Conservation (phyloP, 2,113 vertebrate genomes). For the Scomber japonicus region DNA sequence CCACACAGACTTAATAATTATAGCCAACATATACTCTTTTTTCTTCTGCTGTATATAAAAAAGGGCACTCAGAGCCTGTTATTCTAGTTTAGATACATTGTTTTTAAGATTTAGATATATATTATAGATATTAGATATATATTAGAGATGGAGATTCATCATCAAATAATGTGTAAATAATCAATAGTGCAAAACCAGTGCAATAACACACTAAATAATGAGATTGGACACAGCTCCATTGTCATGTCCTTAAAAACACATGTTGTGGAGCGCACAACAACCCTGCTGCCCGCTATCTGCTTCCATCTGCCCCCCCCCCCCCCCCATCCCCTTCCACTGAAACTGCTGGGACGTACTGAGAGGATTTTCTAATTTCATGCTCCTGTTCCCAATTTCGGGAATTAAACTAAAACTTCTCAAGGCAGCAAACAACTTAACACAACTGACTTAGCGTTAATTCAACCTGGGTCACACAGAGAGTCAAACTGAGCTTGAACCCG, state of each 20-base stretch:
- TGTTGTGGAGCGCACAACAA: constrained; percentile 2
- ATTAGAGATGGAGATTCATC: too few species aligned
- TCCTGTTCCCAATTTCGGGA: constrained; percentile 42
- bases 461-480: constrained; percentile 28
- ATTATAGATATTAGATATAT: too few species aligned
- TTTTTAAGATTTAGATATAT: too few species aligned
- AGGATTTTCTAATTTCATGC: constrained; percentile 68
- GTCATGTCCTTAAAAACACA: constrained; percentile 14
- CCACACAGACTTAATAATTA: not conserved
- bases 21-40: not conserved
- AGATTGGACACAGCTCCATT: not conserved
- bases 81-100: not conserved
- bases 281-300: not conserved
- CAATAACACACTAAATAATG: not conserved
- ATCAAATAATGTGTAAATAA: too few species aligned
- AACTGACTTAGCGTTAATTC: constrained; percentile 46
- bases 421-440: constrained; percentile 51
- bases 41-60: not conserved
- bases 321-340: constrained; percentile 1
- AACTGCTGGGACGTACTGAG: constrained; percentile 1
- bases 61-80: not conserved
- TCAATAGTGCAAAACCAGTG: too few species aligned
- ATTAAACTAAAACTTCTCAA: constrained; percentile 47
- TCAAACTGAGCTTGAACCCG: not conserved
- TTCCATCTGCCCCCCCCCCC: constrained; percentile 27